A percentile compares a stretch with the other conserved stretches of the same genome.
Evolutionary conservation across 2,113 vertebrate genomes (phyloP).

Genomic region (Dendropsophus ebraccatus): DNA sequence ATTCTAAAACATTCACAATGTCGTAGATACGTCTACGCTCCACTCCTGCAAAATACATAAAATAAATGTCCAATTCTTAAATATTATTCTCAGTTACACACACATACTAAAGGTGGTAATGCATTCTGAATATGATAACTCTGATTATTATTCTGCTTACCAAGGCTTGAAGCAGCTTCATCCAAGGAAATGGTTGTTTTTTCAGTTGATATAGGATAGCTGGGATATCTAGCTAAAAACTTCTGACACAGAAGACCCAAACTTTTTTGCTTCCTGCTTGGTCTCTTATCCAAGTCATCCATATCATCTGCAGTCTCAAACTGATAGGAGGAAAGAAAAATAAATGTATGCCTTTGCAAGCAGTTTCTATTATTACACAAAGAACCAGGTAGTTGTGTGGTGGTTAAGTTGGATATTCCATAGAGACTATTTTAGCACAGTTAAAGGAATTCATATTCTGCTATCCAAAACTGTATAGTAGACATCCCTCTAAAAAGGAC

Average conservation of each 20-base stretch:
- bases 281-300: constrained; percentile 86
- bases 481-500: background rate
- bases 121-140: background rate
- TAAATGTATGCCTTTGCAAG: too few species aligned
- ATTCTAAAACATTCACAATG: constrained; percentile 93
- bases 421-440: too few species aligned
- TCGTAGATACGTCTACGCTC: constrained; percentile 93
- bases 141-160: constrained; percentile 70
- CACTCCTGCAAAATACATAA: constrained; percentile 77
- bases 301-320: constrained; percentile 76
- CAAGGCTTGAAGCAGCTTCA: constrained; percentile 87
- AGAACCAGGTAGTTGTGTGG: background rate
- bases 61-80: background rate
- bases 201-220: constrained; percentile 81
- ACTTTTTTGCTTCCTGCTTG: constrained; percentile 95
- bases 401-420: too few species aligned
- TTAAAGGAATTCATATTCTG: background rate
- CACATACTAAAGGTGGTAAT: too few species aligned
- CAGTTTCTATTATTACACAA: too few species aligned
- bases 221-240: constrained; percentile 92
- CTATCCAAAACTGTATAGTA: background rate
- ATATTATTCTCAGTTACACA: background rate
- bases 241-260: constrained; percentile 92
- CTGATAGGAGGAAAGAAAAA: constrained; percentile 67
- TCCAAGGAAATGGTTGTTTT: constrained; percentile 91